Percentiles rank a stretch among this genome's conserved stretches.
These are phyloP conservation scores for Loxodonta africana DNA, from an alignment of 2,113 vertebrate species.

Conservation along the genomic window DNA sequence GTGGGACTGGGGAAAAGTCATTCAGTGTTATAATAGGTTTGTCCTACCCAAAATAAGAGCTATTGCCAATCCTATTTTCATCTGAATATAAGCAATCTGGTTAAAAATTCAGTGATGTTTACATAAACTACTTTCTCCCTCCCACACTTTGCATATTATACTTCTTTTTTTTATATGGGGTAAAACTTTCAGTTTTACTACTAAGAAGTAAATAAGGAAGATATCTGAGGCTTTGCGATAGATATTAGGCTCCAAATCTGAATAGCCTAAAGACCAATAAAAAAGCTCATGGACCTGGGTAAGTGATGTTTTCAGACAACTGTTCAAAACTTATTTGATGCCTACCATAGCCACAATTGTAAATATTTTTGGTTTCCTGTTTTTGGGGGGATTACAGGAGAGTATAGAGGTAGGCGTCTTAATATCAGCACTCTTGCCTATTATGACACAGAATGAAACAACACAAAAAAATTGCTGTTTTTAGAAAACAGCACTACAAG, in stretches of 20 bases:
- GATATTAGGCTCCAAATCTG: background rate
- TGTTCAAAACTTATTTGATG: background rate
- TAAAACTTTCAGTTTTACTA: background rate
- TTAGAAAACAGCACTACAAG: background rate
- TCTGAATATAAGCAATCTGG: slow-evolving; percentile 10
- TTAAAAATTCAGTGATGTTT: background rate
- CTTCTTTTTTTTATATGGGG: background rate
- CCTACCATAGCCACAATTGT: background rate
- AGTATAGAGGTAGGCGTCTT: background rate
- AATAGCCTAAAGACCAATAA: background rate
- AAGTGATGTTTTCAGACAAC: background rate
- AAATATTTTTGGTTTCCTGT: background rate
- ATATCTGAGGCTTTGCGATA: background rate
- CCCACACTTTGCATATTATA: background rate
- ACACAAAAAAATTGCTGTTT: background rate
- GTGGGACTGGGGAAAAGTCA: background rate
- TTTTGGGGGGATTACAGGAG: background rate
- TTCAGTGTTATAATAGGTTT: background rate
- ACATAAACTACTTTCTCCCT: background rate
- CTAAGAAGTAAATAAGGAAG: background rate
- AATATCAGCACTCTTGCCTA: background rate
- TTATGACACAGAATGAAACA: background rate
- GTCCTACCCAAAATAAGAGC: background rate
- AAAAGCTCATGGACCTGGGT: background rate
- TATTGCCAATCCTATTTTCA: background rate